A percentile compares a stretch with the other conserved stretches of the same genome.
Evolutionary conservation across 2,113 vertebrate species (phyloP).

Genomic region (Mellivora capensis): DNA sequence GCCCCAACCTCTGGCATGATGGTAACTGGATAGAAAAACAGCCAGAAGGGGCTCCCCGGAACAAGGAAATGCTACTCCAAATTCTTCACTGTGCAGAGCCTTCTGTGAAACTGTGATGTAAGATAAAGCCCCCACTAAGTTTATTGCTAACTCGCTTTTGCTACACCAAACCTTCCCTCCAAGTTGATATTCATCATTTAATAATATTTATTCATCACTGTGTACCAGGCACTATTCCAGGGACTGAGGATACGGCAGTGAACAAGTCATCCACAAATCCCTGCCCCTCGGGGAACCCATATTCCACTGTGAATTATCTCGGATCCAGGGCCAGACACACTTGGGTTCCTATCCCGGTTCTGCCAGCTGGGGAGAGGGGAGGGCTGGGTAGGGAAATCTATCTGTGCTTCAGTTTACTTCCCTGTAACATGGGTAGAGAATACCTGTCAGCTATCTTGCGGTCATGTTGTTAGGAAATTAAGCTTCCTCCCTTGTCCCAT

Average conservation of each 20-base stretch:
- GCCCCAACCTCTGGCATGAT: neutral
- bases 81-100: neutral
- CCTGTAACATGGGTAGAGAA: neutral
- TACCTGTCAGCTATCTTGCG: neutral
- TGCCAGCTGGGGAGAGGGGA: neutral
- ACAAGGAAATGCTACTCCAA: neutral
- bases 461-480: neutral
- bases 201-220: neutral
- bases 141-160: neutral
- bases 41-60: neutral
- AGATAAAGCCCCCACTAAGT: neutral
- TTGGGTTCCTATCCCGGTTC: neutral
- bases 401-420: conserved; percentile 14
- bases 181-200: neutral
- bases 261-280: neutral
- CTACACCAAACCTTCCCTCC: neutral
- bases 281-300: accelerated
- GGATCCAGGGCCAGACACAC: neutral
- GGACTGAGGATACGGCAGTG: neutral
- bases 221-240: neutral
- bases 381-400: neutral
- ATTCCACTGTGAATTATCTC: neutral
- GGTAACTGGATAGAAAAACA: neutral
- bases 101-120: neutral
- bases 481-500: neutral